A percentile compares a stretch with the other conserved stretches of the same genome.
Conservation (phyloP, 2,113 vertebrate species). For the Athene cunicularia region DNA sequence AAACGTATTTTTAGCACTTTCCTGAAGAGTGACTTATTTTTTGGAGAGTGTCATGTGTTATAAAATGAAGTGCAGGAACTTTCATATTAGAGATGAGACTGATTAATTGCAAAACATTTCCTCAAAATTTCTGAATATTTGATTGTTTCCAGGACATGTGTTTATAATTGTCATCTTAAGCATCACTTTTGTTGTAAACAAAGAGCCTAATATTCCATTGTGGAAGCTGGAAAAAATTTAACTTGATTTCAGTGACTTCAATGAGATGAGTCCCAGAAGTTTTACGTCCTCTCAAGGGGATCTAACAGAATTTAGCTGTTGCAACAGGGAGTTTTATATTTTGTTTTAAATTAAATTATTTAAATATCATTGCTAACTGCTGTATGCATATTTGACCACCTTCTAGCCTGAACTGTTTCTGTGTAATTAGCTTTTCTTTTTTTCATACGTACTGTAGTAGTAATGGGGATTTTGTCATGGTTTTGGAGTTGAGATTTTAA, state of each 20-base stretch:
- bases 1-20: neutral
- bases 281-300: neutral
- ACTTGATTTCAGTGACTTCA: neutral
- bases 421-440: neutral
- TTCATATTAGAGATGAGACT: neutral
- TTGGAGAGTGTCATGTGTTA: neutral
- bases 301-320: neutral
- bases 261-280: neutral
- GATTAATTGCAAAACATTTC: neutral
- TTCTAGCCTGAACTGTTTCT: neutral
- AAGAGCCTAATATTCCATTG: neutral
- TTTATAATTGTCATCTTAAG: neutral
- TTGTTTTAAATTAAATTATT: neutral
- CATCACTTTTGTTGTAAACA: neutral
- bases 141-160: neutral
- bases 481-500: neutral
- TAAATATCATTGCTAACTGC: neutral
- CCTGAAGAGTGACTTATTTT: neutral
- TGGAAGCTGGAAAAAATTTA: neutral
- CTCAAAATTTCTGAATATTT: neutral
- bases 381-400: neutral
- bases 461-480: neutral
- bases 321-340: neutral
- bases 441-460: neutral
- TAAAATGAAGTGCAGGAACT: neutral